Evolutionary conservation across 2,113 vertebrate species (phyloP).

Genomic region (Falco punctatus): DNA sequence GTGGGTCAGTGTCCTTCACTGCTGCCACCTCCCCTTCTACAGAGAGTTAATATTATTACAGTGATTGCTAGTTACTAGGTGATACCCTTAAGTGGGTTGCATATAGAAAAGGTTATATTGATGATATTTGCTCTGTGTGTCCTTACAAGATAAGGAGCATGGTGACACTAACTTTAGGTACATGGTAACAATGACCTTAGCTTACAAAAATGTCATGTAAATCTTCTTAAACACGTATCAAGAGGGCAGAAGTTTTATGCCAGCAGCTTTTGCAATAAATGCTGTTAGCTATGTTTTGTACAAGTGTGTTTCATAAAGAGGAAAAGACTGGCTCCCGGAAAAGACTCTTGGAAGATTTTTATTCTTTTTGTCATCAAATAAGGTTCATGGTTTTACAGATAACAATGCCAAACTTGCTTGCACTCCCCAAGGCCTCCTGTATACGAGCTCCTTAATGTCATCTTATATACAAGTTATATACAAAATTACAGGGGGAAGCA

Average conservation of each 20-base stretch:
- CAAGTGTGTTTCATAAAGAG: neutral
- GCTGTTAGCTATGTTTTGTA: neutral
- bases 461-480: neutral
- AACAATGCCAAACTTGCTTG: neutral
- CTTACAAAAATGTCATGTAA: neutral
- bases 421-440: neutral
- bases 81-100: neutral
- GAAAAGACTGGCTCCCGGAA: neutral
- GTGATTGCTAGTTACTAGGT: neutral
- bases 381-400: neutral
- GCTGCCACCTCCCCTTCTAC: neutral
- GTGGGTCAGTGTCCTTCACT: neutral
- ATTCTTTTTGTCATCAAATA: neutral
- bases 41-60: neutral
- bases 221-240: neutral
- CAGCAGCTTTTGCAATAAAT: neutral
- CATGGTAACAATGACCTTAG: neutral
- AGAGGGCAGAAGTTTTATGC: neutral
- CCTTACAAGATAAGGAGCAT: neutral
- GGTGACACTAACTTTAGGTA: neutral
- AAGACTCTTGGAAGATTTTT: neutral
- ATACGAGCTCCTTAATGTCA: neutral
- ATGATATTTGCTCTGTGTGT: neutral
- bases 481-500: neutral
- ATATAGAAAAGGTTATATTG: neutral